These are phyloP conservation scores for Drosophila sordidula DNA, from an alignment of 2,888 invertebrate species.

Conservation along the genomic window DNA sequence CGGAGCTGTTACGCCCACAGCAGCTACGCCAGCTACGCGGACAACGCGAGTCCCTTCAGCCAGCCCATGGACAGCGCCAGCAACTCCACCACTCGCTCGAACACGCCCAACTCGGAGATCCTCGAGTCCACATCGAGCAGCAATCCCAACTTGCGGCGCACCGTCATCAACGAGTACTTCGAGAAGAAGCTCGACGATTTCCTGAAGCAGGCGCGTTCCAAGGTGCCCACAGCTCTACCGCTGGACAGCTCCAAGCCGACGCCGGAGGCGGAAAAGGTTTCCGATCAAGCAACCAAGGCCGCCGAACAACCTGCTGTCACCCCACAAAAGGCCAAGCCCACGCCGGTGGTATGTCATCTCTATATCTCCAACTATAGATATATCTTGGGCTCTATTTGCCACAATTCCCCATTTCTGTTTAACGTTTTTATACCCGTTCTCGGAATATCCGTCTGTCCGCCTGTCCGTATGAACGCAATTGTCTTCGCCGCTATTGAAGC, in stretches of 20 bases:
- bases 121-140: conserved; percentile 25
- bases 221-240: conserved; percentile 44
- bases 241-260: not conserved
- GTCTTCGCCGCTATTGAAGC: no score
- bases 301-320: not conserved
- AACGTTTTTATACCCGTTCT: no score
- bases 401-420: no score
- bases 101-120: conserved; percentile 68
- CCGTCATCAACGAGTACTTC: conserved; percentile 75
- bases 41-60: conserved; percentile 81
- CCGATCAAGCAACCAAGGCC: not conserved
- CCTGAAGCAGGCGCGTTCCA: conserved; percentile 80
- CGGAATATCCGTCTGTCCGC: no score
- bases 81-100: conserved; percentile 70
- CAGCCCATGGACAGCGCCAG: conserved; percentile 77
- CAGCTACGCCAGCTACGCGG: conserved; percentile 57
- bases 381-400: no score
- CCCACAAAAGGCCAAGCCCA: conserved; percentile 38
- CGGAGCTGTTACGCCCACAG: conserved; percentile 26
- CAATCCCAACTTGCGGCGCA: conserved; percentile 60
- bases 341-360: conserved; percentile 77
- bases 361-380: no score
- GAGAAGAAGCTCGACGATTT: conserved; percentile 82
- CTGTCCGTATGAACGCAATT: no score
- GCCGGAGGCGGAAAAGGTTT: conserved; percentile 8